These are phyloP conservation scores for Gerosis bhagava DNA, from an alignment of 2,888 invertebrate species.

Conservation along the genomic window DNA sequence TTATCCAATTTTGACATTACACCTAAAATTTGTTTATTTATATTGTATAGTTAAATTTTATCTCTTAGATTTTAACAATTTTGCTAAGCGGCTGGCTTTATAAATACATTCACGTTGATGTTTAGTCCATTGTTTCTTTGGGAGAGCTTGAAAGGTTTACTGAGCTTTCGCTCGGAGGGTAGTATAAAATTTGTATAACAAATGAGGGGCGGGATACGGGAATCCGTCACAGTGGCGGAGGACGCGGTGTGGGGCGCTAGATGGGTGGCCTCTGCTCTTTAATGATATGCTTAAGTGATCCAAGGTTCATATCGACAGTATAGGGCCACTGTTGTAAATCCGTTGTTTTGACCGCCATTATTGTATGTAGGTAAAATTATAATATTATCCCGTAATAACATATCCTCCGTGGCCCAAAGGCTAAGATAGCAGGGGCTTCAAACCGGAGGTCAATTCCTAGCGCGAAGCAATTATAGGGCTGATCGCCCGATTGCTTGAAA, in stretches of 20 bases:
- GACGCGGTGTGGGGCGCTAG: slow-evolving; percentile 66
- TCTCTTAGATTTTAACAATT: slow-evolving; percentile 22
- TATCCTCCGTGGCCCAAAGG: too few species aligned
- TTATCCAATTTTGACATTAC: too few species aligned
- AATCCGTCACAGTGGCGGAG: slow-evolving; percentile 79
- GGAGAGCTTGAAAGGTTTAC: slow-evolving; percentile 46
- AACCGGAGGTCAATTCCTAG: too few species aligned
- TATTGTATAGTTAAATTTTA: too few species aligned
- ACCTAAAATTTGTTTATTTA: too few species aligned
- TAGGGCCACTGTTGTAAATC: not conserved
- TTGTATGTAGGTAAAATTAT: too few species aligned
- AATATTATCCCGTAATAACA: too few species aligned
- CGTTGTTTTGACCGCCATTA: not conserved
- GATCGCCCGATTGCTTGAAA: too few species aligned
- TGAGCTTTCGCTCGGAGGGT: slow-evolving; percentile 72
- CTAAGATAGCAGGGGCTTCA: too few species aligned
- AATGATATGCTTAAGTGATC: slow-evolving; percentile 24
- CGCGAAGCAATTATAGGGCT: too few species aligned
- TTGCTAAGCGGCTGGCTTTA: slow-evolving; percentile 18
- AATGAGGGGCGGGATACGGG: slow-evolving; percentile 77
- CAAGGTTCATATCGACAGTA: slow-evolving; percentile 12
- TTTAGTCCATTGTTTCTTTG: slow-evolving; percentile 55
- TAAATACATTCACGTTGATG: slow-evolving; percentile 29
- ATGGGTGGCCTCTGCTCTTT: slow-evolving; percentile 68
- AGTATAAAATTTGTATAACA: slow-evolving; percentile 82